Evolutionary conservation across 2,113 vertebrate genomes (phyloP).

Genomic region (Gadus chalcogrammus): DNA sequence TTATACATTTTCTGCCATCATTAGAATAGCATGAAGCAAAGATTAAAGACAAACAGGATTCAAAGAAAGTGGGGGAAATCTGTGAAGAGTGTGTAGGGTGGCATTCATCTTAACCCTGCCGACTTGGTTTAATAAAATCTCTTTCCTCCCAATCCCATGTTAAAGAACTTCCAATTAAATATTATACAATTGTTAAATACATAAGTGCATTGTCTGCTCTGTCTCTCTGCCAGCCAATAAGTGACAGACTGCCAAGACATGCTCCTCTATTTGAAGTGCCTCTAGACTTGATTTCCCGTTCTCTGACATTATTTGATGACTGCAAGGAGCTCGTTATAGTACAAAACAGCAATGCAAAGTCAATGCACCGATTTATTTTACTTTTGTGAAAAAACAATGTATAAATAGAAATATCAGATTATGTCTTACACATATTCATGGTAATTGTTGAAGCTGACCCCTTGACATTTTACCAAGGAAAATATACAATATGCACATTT

Average conservation of each 20-base stretch:
- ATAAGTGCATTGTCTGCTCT: slow-evolving; percentile 39
- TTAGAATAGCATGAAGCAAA: neutral
- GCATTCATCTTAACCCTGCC: no score
- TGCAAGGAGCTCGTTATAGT: slow-evolving; percentile 69
- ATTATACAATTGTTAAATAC: slow-evolving; percentile 29
- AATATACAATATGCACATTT: no score
- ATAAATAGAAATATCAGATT: no score
- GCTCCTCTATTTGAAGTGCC: slow-evolving; percentile 60
- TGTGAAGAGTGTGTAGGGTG: no score
- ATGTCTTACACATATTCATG: no score
- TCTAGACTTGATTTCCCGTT: slow-evolving; percentile 64
- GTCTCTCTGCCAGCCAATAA: slow-evolving; percentile 50
- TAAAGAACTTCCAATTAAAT: slow-evolving; percentile 25
- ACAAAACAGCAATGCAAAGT: slow-evolving; percentile 63
- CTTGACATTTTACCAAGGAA: no score
- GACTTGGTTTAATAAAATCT: no score
- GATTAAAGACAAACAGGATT: slow-evolving; percentile 6
- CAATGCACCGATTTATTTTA: slow-evolving; percentile 46
- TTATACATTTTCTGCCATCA: neutral
- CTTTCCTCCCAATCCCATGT: slow-evolving; percentile 5
- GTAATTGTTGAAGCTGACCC: no score
- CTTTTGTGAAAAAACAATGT: no score
- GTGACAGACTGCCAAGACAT: slow-evolving; percentile 60
- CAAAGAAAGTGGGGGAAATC: slow-evolving; percentile 15
- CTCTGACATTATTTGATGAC: slow-evolving; percentile 66